These are phyloP conservation scores for Zygaena filipendulae DNA, from an alignment of 2,888 invertebrate species.

Conservation along the genomic window DNA sequence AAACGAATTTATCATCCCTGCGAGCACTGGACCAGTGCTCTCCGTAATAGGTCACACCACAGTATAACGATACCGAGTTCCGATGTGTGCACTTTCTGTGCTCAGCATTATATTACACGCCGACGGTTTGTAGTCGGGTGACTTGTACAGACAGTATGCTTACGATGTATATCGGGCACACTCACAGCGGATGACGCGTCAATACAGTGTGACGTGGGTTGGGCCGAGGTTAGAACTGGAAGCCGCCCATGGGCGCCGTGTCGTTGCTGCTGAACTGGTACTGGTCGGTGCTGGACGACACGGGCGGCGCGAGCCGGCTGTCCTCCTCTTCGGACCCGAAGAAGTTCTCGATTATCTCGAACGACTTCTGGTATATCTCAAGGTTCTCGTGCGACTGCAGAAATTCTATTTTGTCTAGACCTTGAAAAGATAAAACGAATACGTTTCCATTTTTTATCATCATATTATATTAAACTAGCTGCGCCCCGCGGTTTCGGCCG, in stretches of 20 bases:
- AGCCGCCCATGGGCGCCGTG: constrained; percentile 81
- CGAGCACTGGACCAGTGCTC: no score
- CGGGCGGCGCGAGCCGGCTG: constrained; percentile 79
- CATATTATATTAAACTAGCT: not conserved
- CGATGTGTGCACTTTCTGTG: no score
- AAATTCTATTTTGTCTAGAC: constrained; percentile 97
- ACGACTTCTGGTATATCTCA: constrained; percentile 97
- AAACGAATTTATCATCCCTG: no score
- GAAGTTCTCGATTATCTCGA: constrained; percentile 95
- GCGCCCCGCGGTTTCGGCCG: no score
- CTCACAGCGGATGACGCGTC: constrained; percentile 30
- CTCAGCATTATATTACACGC: no score
- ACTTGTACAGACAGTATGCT: no score
- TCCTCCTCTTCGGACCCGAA: constrained; percentile 95
- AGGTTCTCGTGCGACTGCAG: constrained; percentile 96
- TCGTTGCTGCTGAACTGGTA: constrained; percentile 79
- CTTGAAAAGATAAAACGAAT: constrained; percentile 50
- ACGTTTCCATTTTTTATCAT: not conserved
- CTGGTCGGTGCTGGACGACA: constrained; percentile 79
- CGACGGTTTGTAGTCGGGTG: no score
- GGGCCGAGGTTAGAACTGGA: constrained; percentile 75
- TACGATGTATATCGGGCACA: no score
- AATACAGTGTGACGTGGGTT: constrained; percentile 18
- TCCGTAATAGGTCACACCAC: no score
- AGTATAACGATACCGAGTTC: no score